Base-by-base conservation (phyloP, 2,113 vertebrate species). In the Odontophorus gujanensis region DNA sequence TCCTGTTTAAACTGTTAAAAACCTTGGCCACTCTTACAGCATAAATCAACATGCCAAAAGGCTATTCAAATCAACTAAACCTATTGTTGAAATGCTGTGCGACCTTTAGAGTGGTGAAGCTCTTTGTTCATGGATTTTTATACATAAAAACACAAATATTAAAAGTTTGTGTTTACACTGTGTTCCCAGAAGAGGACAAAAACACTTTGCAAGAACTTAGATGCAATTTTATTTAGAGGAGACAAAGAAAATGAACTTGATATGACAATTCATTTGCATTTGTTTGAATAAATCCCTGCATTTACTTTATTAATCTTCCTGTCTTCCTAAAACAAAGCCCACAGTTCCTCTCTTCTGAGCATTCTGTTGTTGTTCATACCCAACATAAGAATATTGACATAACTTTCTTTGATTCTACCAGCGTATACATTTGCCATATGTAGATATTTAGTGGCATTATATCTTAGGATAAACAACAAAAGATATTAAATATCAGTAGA, bases 1-100 rank as follows among this genome's bases (percentile, higher is more conserved):
- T 97, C 77, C 81, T 89, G 59, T 91, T 96, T 92, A 93, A 94
- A 90, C 43, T 93, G 93, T 90, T 97, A 92, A 97, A 96, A 91
- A 77, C 51, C 59, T 92, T 95, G 92, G 91, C 92, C 68, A 94
- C 89, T 95, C 89, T 93, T 81, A 81, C 12, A 93, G 74, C 90
- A 85, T 95, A 95, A 95, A 96, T 95, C 81, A 96, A 92, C 65
- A 77, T 80, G 76, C 92, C 89, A 94, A 89, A 93, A 95, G 55
- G 75, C 93, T 92, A 89, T 96, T 95, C 92, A 96, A 90, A 90
- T 92, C 90, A 85, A 51, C 78, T 90, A 79, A 93, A 87, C 58
- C 84, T 55, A 55, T 93, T 95, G 89, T 76, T 91, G 87, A 94
- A 94, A 95, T 89, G 93, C 81, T 87, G 2, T 85, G 68, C 83